These are phyloP conservation scores for Saturnia pavonia DNA, from an alignment of 2,888 invertebrate species.

Conservation along the genomic window DNA sequence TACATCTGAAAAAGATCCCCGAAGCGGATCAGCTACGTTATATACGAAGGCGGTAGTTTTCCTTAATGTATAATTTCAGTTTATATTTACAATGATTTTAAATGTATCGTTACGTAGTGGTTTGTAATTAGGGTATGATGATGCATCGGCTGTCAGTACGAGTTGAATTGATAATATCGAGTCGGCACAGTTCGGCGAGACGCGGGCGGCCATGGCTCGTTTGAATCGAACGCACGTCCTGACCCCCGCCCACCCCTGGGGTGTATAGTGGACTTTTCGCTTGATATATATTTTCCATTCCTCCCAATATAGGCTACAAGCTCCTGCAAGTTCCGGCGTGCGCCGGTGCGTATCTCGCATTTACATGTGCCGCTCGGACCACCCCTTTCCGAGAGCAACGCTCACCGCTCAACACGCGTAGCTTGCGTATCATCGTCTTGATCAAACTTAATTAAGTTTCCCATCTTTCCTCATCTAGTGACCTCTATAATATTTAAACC, in stretches of 20 bases:
- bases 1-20: conserved; percentile 49
- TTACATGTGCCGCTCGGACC: conserved; percentile 62
- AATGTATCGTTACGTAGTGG: neutral
- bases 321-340: conserved; percentile 65
- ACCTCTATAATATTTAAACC: conserved; percentile 19
- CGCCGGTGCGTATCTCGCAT: conserved; percentile 31
- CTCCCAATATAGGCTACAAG: conserved; percentile 73
- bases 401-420: conserved; percentile 42
- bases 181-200: conserved; percentile 45
- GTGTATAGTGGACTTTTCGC: conserved; percentile 81
- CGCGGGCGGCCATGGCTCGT: conserved; percentile 71
- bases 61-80: neutral
- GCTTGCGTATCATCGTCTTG: conserved; percentile 61
- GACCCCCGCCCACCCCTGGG: conserved; percentile 61
- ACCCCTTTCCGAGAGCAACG: conserved; percentile 42
- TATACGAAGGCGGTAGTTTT: neutral
- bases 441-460: conserved; percentile 63
- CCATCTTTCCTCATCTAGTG: conserved; percentile 29
- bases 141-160: conserved; percentile 20
- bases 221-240: conserved; percentile 80
- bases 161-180: conserved; percentile 50
- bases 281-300: conserved; percentile 80
- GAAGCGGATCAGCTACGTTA: neutral
- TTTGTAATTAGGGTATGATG: conserved; percentile 18
- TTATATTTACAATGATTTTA: neutral